Base-by-base conservation (phyloP, 2,113 vertebrate species). In the Zosterops hypoxanthus region DNA sequence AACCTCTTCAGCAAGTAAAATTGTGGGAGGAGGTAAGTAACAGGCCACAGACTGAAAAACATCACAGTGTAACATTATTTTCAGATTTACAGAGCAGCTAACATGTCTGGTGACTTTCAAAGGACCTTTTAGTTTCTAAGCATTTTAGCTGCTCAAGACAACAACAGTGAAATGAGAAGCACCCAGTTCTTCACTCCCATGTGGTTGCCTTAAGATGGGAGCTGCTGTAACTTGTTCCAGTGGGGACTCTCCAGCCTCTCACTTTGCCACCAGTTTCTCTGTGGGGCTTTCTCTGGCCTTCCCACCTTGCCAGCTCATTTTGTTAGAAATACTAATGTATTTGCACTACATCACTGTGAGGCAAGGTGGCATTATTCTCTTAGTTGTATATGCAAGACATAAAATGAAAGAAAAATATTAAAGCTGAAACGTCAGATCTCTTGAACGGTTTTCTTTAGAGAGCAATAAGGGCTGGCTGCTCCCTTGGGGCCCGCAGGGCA, bases 331-430 rank as follows among this genome's bases (percentile, higher is more conserved):
- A 33, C 66, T 49, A n/a, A 85, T 52, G 33, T 39, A 65, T 97
- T 92, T 97, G 93, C 89, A 95, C 94, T 95, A 90, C 95, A 96
- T 72, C 94, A 24, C 63, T 91, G 78, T 2, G 25, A 95, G 91
- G 93, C 91, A 94, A 97, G 95, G 82, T 95, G 93, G 96, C 89
- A 95, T 96, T 96, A 95, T 95, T 95, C 91, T 96, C 95, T 94
- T 91, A 92, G 71, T 46, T 85, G 89, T 92, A 95, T 64, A 53
- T 61, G 50, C 46, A 39, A 92, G 86, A 65, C 12, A 66, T 46
- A 39, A 68, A 69, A 44, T 39, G 46, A 77, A 82, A 63, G 68
- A 19, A 39, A 64, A 83, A 72, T 42, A 39, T 50, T 26, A 65
- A 79, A 91, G 49, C 49, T 29, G 61, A 79, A 61, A 14, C 4